Base-by-base conservation (phyloP, 1,140 invertebrate species). In the Meloidogyne exigua region DNA sequence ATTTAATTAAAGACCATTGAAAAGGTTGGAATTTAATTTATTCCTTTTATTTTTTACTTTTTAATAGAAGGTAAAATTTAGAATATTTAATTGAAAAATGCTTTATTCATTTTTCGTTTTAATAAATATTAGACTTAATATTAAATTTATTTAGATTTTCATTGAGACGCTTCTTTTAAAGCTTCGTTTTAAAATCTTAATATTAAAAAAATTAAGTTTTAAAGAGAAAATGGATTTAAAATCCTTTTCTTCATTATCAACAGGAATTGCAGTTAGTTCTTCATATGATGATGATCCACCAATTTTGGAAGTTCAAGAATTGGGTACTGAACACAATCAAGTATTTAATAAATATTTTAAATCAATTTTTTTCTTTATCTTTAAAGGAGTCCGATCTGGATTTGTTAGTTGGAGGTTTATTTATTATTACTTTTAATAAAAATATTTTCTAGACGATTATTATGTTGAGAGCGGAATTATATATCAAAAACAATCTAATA, bases 381-480 rank as follows among this genome's bases (percentile, higher is more conserved):
- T 28, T 64, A 4, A 23, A 49, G 72, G 5, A 26, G 5, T 26
- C 62, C 0, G 9, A 57, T n/a, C 21, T 57, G n/a, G 18, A 18
- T 12, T 74, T 15, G 9, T 74, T 67, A 5, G 13, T 74, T 13
- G 72, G 39, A 65, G 72, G 72, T 74, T n/a, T 10, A 28, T 5
- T 26, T 13, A 11, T 10, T 11, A 25, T 23, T 15, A 7, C 13
- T 11, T 73, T 66, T 74, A 15, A 36, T 28, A 21, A n/a, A 18
- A 36, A 49, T 63, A 42, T 64, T 25, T 1, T 65, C 66, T 42
- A 64, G 76, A 79, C 21, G 65, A 76, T 62, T 78, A 68, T 68
- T 78, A 57, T 73, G 75, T 78, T 32, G 66, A 78, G 9, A 78
- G 78, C 28, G 76, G 76, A 15, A 68, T 78, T 42, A 10, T 78